Conservation (phyloP, 2,113 vertebrate genomes). For the Macrotus californicus region DNA sequence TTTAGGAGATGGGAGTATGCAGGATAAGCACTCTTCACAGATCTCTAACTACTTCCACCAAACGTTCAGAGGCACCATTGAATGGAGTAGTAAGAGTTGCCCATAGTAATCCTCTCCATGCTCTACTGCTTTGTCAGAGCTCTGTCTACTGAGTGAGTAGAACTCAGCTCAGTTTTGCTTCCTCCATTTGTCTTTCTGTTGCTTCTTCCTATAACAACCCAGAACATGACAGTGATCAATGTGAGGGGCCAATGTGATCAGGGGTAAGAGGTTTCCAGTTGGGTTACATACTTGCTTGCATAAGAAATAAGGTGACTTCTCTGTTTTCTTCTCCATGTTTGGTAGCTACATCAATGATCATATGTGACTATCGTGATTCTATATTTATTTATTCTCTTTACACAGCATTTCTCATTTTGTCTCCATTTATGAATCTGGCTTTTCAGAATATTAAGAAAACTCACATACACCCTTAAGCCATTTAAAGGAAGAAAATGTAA, state of each 20-base stretch:
- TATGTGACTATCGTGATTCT: not conserved
- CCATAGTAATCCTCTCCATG: not conserved
- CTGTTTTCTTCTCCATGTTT: not conserved
- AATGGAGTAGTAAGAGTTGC: too few relatives aligned
- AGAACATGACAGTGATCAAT: not conserved
- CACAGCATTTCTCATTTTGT: not conserved
- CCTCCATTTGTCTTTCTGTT: not conserved
- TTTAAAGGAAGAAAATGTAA: slow-evolving; percentile 65
- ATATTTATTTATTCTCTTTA: not conserved
- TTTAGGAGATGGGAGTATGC: not conserved
- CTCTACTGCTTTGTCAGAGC: not conserved
- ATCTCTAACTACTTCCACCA: not conserved
- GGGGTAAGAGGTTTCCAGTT: not conserved
- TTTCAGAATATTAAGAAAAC: not conserved
- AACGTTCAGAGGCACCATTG: not conserved
- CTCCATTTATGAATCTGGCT: not conserved
- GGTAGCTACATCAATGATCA: not conserved
- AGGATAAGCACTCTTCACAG: not conserved
- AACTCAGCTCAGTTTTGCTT: not conserved
- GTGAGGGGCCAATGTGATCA: not conserved
- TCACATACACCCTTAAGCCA: not conserved
- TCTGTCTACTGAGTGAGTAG: too few relatives aligned
- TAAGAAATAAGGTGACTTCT: not conserved
- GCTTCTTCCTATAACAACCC: not conserved
- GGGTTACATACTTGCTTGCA: not conserved